Evolutionary conservation across 2,797 vertebrate species (phyloP).

Genomic region (Chrosomus eos): DNA sequence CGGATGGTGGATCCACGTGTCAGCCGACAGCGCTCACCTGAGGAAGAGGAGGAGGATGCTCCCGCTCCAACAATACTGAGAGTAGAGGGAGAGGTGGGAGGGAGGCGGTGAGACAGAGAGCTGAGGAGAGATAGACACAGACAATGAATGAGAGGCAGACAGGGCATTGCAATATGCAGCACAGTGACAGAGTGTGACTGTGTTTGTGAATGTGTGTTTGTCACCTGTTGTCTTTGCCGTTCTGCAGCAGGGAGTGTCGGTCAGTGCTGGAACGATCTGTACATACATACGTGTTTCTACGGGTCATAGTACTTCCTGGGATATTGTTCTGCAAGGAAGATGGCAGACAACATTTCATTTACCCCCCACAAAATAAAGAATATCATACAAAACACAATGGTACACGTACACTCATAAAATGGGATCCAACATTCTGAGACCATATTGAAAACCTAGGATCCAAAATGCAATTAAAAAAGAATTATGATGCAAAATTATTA

Average conservation of each 20-base stretch:
- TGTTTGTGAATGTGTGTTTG: background rate
- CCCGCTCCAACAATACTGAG: slow-evolving; percentile 87
- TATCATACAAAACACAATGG: background rate
- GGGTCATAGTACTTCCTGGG: slow-evolving; percentile 90
- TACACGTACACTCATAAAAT: background rate
- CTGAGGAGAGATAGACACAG: slow-evolving; percentile 68
- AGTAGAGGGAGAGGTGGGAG: slow-evolving; percentile 88
- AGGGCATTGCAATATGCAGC: slow-evolving; percentile 23
- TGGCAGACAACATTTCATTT: slow-evolving; percentile 34
- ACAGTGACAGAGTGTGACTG: background rate
- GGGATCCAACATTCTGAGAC: background rate
- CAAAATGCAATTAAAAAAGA: background rate
- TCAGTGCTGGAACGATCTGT: slow-evolving; percentile 87
- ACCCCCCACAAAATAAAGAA: slow-evolving; percentile 2
- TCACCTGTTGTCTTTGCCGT: slow-evolving; percentile 95
- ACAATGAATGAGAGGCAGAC: slow-evolving; percentile 66
- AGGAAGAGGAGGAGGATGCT: slow-evolving; percentile 80
- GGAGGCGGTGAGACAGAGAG: slow-evolving; percentile 82
- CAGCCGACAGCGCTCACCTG: slow-evolving; percentile 85
- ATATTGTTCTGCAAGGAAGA: slow-evolving; percentile 83
- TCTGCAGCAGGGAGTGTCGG: slow-evolving; percentile 88
- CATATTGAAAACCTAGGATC: background rate
- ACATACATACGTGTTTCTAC: slow-evolving; percentile 92
- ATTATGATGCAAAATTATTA: background rate
- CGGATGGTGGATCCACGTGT: slow-evolving; percentile 89